Conservation (phyloP, 2,797 vertebrate genomes). For the Microcaecilia unicolor region DNA sequence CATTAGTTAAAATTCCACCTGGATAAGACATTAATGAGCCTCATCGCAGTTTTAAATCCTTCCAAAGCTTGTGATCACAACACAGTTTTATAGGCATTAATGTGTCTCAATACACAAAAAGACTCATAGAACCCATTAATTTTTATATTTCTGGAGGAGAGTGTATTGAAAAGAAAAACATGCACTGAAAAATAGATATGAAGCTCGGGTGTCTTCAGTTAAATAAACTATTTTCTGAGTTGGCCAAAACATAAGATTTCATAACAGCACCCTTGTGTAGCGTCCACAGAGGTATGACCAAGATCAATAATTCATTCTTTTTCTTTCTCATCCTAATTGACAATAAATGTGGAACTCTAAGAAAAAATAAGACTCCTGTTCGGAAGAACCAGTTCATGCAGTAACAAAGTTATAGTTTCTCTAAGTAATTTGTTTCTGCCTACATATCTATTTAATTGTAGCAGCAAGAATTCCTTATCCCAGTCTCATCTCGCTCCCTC, state of each 20-base stretch:
- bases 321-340: too few species aligned
- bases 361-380: background rate
- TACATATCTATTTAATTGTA: conserved; percentile 4
- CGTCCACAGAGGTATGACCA: accelerated
- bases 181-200: too few species aligned
- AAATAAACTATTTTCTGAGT: too few species aligned
- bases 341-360: background rate
- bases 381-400: background rate
- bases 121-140: background rate
- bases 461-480: background rate
- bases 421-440: conserved; percentile 2
- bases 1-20: too few species aligned
- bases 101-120: accelerated
- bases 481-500: background rate
- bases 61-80: background rate
- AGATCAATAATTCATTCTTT: background rate
- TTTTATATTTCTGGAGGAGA: background rate
- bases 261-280: background rate
- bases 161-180: background rate
- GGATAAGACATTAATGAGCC: too few species aligned
- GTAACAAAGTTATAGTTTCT: background rate
- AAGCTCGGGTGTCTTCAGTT: too few species aligned
- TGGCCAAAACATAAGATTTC: background rate
- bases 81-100: background rate
- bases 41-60: too few species aligned